Evolutionary conservation across 2,113 vertebrate species (phyloP), one percentile per base, ranked within the genome.

Genomic region (western clawed frog (Xenopus tropicalis)): DNA sequence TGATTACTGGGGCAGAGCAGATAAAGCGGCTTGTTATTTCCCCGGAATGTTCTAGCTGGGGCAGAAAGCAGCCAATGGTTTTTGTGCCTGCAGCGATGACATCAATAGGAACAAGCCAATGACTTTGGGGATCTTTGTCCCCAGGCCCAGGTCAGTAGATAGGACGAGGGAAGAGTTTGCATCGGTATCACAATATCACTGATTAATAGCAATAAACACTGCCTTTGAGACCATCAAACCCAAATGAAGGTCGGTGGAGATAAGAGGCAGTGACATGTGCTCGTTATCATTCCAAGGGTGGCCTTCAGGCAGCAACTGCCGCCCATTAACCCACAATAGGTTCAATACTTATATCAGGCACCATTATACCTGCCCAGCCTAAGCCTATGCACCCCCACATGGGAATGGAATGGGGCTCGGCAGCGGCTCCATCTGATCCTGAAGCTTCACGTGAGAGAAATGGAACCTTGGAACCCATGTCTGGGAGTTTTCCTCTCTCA

Each of bases 131-230:
- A 69, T 63, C 73, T 75, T 75, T 69, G 66, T 57, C 56, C 46
- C 42, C 46, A 14, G 10, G 7, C 54, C 1, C 10, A 42, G 14
- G 48, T 59, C 22, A 68, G 19, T 37, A 42, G 52, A 63, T 57
- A 44, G 54, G 52, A 69, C 69, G 66, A 62, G 1, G 29, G 24
- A 44, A 54, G 57, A 48, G n/a, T 42, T 58, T 69, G 66, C 1
- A n/a, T 8, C 1, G 29, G 20, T 69, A 75, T 75, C 66, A 24
- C 46, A 42, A 42, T 42, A 75, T 69, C 46, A 12, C 73, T 75
- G 73, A 75, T 75, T 75, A 69, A 20, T 69, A 63, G 73, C 37
- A 56, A 63, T 75, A 63, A 75, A 74, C n/a, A 42, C 69, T 70
- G 57, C 44, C 23, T 61, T 69, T 24, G 48, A 63, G 12, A 56